Base-by-base conservation (phyloP, 2,797 vertebrate species). In the Melanogrammus aeglefinus region DNA sequence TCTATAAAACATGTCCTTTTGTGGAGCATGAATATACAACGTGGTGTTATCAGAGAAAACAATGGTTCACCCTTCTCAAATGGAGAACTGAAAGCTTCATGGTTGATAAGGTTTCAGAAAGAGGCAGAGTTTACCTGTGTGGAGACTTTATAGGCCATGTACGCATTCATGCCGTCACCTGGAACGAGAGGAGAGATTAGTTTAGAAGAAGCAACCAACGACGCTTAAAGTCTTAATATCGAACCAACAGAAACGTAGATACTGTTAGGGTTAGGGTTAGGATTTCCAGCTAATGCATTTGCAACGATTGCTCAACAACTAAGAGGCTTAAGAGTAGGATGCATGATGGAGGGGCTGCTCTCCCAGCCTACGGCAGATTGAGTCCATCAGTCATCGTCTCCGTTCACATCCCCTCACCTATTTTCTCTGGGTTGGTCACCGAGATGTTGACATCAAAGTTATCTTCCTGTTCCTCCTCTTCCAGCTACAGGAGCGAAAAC, bases 101-200 rank as follows among this genome's bases (percentile, higher is more conserved):
- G 0, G n/a, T 33, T 12, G 13, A 14, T 31, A 10, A 12, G 31
- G 77, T 90, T 63, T 24, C 57, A 24, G 57, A 63, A 63, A 63
- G 8, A 24, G 57, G 41, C 41, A 3, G 51, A 57, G 57, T 63
- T 77, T 95, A 99, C 98, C 97, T 97, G 94, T 14, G 98, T 99
- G 57, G 96, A 95, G 7, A 99, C 96, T 94, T 95, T 97, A 91
- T 99, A 99, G 85, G 96, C 97, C 92, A 99, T 97, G 0, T 98
- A 99, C 0, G 98, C 98, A 24, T 96, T 98, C 97, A 99, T 99
- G n/a, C 98, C 98, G 9, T 99, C 98, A 38, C 98, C 98, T 99
- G 72, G 0, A 84, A 76, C 36, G 33, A 39, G 10, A 77, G 63
- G 63, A 69, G 63, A 21, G 47, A 63, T 63, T 63, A 24, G 21